Base-by-base conservation (phyloP, 1,140 invertebrate species). In the Homalodisca vitripennis region DNA sequence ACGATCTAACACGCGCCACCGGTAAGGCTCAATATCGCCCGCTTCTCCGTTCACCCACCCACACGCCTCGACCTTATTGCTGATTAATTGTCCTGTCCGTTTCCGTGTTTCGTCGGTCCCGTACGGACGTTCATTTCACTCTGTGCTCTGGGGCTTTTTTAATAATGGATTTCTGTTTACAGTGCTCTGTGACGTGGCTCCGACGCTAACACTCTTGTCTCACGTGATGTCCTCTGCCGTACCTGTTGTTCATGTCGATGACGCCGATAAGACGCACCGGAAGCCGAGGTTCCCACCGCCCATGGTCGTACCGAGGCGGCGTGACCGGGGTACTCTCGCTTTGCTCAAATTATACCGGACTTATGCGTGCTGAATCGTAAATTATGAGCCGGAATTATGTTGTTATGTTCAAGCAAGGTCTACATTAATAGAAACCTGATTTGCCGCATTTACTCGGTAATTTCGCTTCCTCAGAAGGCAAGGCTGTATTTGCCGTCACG, bases 1-100 rank as follows among this genome's bases (percentile, higher is more conserved):
- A 31, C 26, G 29, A 63, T 63, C 60, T 63, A 63, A 66, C 63
- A 66, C 63, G 63, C 63, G 63, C 63, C 13, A 27, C 63, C 63
- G 27, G 34, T 34, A 46, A 66, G 63, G 63, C 26, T 66, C 63
- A 66, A 66, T 66, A 66, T 66, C 63, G 34, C 63, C 31, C 27
- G 63, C 41, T 47, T 27, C 24, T 66, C 32, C 60, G 31, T 29
- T 32, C 29, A 12, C 27, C 17, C 17, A 32, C 63, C 10, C 20
- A 66, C 41, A 46, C 12, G 12, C 2, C 13, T 46, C 22, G 31
- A 66, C 63, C 63, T 66, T 66, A 66, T 66, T 46, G 32, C 10
- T 22, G 32, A 66, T 66, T 66, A 66, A 66, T 66, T 66, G 63
- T 66, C 12, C 17, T 27, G 31, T 32, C 31, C 32, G 41, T 24